These are phyloP conservation scores for Trachelus iudaicus DNA, from an alignment of 2,888 invertebrate species.

Conservation along the genomic window DNA sequence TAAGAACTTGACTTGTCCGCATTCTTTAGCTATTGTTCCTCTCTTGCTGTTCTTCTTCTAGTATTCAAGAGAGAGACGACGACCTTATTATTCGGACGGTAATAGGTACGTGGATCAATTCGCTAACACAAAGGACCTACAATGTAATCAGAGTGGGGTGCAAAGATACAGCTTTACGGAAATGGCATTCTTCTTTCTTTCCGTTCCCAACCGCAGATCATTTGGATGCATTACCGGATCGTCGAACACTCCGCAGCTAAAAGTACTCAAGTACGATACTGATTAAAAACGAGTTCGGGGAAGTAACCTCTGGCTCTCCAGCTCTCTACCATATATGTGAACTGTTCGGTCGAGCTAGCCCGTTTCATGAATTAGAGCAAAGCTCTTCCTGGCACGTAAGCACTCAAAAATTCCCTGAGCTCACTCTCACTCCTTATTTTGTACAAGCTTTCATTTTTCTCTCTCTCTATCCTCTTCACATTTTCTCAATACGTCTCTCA, in stretches of 20 bases:
- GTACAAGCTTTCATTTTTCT: constrained; percentile 2
- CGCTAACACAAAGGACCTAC: background rate
- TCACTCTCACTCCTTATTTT: background rate
- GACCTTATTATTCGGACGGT: background rate
- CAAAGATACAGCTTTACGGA: background rate
- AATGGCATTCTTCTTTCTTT: background rate
- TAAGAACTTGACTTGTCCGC: too few relatives aligned
- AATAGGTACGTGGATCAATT: background rate
- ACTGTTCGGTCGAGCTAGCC: background rate
- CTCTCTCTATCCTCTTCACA: constrained; percentile 1
- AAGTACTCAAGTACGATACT: background rate
- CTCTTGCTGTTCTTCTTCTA: background rate
- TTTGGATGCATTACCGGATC: background rate
- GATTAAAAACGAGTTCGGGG: constrained; percentile 1
- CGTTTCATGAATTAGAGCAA: background rate
- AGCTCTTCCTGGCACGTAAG: background rate
- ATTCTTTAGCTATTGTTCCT: background rate
- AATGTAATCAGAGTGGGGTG: too few relatives aligned
- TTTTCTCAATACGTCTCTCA: constrained; percentile 3
- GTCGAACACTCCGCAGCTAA: background rate
- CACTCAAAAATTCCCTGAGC: background rate
- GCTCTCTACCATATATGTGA: background rate
- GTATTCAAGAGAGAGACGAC: background rate
- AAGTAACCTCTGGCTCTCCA: background rate
- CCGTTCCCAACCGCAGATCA: background rate